Evolutionary conservation across 2,113 vertebrate species (phyloP).

Genomic region (Leptosomus discolor): DNA sequence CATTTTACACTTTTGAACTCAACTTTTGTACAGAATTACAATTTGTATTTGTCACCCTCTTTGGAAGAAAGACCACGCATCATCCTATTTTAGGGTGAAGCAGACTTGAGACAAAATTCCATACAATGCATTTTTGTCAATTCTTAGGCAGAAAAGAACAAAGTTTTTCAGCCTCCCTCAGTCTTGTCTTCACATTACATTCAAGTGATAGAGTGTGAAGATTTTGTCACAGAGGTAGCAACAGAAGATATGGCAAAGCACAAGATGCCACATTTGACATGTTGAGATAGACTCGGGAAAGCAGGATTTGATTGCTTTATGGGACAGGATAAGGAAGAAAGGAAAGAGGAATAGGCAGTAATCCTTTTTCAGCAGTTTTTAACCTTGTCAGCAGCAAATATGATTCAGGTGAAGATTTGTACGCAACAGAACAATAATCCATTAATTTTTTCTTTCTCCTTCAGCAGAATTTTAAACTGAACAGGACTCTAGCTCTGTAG

Average conservation of each 20-base stretch:
- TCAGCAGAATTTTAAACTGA: background rate
- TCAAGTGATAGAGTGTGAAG: background rate
- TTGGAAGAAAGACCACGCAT: background rate
- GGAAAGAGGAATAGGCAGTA: background rate
- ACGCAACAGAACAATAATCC: background rate
- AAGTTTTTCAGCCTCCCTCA: background rate
- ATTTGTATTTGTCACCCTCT: fast-evolving
- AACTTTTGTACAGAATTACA: background rate
- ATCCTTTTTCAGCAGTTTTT: background rate
- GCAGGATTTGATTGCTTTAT: background rate
- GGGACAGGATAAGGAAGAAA: background rate
- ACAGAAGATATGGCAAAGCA: background rate
- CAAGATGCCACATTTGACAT: background rate
- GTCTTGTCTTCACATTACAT: background rate
- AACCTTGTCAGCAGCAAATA: background rate
- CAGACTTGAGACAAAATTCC: background rate
- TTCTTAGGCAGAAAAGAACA: background rate
- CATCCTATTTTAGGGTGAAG: background rate
- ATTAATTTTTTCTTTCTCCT: background rate
- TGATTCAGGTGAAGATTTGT: background rate
- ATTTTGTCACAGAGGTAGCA: background rate
- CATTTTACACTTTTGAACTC: background rate
- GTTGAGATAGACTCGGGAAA: background rate
- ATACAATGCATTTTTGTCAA: background rate
- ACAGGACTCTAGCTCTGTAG: background rate